Evolutionary conservation across 2,797 vertebrate genomes (phyloP).

Genomic region (Ciconia nigra): DNA sequence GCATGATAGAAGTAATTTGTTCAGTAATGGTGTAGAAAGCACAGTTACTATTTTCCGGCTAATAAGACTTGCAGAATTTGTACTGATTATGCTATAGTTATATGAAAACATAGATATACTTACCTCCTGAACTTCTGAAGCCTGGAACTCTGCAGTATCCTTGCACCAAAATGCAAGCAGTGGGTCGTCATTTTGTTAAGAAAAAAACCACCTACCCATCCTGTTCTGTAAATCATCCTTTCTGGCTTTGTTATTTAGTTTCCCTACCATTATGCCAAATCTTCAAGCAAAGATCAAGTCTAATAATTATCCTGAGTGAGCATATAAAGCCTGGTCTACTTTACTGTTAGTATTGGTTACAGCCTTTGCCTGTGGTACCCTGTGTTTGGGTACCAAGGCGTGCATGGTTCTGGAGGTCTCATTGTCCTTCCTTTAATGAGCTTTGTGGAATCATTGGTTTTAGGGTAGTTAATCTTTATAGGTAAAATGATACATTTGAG

Average conservation of each 20-base stretch:
- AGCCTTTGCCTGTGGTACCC: neutral
- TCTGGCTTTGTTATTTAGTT: neutral
- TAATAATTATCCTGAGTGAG: neutral
- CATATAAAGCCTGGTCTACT: neutral
- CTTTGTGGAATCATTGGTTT: neutral
- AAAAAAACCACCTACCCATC: neutral
- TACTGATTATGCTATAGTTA: neutral
- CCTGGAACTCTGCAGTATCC: neutral
- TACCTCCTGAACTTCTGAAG: neutral
- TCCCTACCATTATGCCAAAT: neutral
- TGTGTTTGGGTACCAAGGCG: rapidly evolving
- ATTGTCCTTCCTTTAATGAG: neutral
- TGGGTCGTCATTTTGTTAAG: neutral
- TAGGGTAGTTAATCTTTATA: neutral
- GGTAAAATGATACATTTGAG: neutral
- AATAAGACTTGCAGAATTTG: neutral
- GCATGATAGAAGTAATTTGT: neutral
- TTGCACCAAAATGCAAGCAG: neutral
- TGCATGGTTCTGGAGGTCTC: neutral
- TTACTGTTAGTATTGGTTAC: neutral
- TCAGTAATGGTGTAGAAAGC: neutral
- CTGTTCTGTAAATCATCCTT: neutral
- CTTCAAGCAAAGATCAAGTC: neutral
- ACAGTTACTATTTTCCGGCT: neutral
- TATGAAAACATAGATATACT: neutral